These are phyloP conservation scores for Callinectes sapidus DNA, from an alignment of 2,888 invertebrate species.

Conservation along the genomic window DNA sequence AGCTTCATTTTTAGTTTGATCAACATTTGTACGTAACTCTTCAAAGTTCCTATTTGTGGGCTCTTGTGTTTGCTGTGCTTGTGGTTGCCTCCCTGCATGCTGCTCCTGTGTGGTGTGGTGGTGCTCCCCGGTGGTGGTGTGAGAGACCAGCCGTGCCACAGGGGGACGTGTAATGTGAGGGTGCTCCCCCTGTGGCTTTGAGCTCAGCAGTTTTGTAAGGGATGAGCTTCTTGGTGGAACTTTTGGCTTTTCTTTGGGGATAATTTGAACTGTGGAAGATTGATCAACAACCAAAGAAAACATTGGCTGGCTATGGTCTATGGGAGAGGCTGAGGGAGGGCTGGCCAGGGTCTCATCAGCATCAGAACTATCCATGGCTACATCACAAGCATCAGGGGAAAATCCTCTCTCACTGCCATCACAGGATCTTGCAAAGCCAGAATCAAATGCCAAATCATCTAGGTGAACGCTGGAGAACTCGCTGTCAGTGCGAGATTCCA, in stretches of 20 bases:
- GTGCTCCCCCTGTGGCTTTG: background rate
- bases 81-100: background rate
- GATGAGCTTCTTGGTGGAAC: constrained; percentile 57
- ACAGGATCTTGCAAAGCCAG: constrained; percentile 33
- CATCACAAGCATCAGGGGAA: constrained; percentile 28
- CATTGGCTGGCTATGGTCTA: background rate
- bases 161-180: background rate
- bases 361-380: background rate
- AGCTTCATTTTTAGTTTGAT: background rate
- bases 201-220: constrained; percentile 5
- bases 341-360: background rate
- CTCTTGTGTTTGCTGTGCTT: background rate
- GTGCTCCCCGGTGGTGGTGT: background rate
- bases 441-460: constrained; percentile 48
- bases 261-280: constrained; percentile 31
- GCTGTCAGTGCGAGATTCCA: constrained; percentile 41
- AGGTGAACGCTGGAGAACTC: constrained; percentile 51
- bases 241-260: constrained; percentile 45
- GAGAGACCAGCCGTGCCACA: background rate
- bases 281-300: constrained; percentile 43
- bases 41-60: background rate
- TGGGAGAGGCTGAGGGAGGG: background rate
- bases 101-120: background rate
- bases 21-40: background rate
- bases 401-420: constrained; percentile 37